These are phyloP conservation scores for Thumatha senex DNA, from an alignment of 2,888 invertebrate species.

Conservation along the genomic window DNA sequence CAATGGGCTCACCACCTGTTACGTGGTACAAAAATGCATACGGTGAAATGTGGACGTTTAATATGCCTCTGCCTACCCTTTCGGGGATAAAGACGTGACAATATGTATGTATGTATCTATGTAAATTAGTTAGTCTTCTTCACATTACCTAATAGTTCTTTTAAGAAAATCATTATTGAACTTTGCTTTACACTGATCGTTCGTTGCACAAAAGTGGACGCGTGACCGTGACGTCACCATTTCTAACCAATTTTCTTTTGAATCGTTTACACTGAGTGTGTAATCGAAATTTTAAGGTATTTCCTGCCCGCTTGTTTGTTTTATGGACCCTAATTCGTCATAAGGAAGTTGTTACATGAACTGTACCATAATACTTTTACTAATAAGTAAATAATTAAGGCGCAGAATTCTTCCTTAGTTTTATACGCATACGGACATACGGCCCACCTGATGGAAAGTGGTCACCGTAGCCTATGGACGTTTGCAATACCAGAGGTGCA, in stretches of 20 bases:
- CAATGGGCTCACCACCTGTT: too few relatives aligned
- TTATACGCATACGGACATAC: too few relatives aligned
- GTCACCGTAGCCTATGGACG: too few relatives aligned
- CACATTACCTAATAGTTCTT: too few relatives aligned
- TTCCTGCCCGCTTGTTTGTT: constrained; percentile 33
- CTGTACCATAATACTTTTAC: not conserved
- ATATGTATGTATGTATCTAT: too few relatives aligned
- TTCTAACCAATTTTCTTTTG: constrained; percentile 28
- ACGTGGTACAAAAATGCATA: too few relatives aligned
- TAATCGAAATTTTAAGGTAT: constrained; percentile 40
- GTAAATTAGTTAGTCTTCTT: too few relatives aligned
- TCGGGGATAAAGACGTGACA: too few relatives aligned
- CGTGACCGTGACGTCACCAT: constrained; percentile 40
- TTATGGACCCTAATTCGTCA: constrained; percentile 26
- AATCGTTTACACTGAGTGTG: constrained; percentile 27
- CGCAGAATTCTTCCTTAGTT: not conserved
- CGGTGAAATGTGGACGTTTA: too few relatives aligned
- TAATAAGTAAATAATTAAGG: not conserved
- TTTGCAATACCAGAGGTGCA: too few relatives aligned
- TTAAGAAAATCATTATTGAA: not conserved
- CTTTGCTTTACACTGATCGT: not conserved
- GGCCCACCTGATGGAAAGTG: too few relatives aligned
- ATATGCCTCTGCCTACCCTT: too few relatives aligned
- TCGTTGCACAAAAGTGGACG: constrained; percentile 1
- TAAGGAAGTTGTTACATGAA: constrained; percentile 34